Evolutionary conservation across 35 echinoderm and acorn worm species (phyloP).

Genomic region (Diadema setosum): DNA sequence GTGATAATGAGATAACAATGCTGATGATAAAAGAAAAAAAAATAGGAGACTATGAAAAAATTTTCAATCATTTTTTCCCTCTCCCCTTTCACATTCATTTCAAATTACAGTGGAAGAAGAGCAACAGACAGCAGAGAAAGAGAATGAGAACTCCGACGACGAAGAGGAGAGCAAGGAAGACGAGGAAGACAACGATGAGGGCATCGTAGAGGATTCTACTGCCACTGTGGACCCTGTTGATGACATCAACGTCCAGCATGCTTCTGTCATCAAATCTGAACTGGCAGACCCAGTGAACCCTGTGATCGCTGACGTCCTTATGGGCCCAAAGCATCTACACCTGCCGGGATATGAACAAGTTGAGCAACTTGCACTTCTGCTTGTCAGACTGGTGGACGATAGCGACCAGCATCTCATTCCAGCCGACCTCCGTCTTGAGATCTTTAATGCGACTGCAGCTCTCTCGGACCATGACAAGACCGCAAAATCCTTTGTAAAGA

Average conservation of each 20-base stretch:
- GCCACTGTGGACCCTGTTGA: conserved; percentile 37
- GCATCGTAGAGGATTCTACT: conserved; percentile 9
- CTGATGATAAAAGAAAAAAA: background rate
- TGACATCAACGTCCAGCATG: conserved; percentile 13
- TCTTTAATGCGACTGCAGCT: background rate
- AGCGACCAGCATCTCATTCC: conserved; percentile 30
- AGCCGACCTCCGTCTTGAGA: background rate
- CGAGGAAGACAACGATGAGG: background rate
- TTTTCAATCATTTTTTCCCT: background rate
- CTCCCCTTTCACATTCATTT: background rate
- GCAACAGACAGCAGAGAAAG: background rate
- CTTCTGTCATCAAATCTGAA: conserved; percentile 9
- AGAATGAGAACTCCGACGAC: background rate
- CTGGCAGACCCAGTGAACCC: background rate
- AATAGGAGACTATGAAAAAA: background rate
- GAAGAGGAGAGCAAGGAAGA: background rate
- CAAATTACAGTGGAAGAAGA: conserved; percentile 41
- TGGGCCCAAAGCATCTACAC: background rate
- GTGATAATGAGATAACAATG: no score
- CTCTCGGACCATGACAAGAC: conserved; percentile 65
- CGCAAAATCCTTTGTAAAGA: conserved; percentile 54
- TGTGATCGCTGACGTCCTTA: conserved; percentile 16
- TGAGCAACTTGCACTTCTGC: background rate
- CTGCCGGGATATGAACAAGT: conserved; percentile 23
- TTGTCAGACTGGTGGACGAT: background rate